Base-by-base conservation (phyloP, 1,140 invertebrate species). In the Drosophila ananassae region DNA sequence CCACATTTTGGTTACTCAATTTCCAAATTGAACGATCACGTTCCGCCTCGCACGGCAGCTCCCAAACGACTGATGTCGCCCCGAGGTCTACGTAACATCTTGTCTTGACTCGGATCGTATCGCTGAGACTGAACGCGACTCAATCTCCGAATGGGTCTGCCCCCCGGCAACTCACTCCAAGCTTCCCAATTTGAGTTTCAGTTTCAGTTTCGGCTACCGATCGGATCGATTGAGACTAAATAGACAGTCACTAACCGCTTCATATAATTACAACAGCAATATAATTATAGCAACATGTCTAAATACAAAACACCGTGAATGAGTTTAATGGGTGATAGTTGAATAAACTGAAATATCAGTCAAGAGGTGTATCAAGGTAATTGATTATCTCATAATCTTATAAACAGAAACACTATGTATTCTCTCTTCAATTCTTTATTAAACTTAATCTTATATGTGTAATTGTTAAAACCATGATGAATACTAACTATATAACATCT, bases 1-100 rank as follows among this genome's bases (percentile, higher is more conserved):
- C 44, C 63, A 34, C 82, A 85, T 85, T 46, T 56, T 56, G 53
- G 58, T 63, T 73, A 44, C 63, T 41, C 25, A 69, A 69, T 30
- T 69, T 37, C 32, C 67, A 22, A 47, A 22, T 22, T 22, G 8
- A 10, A 17, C 32, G 59, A 48, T 41, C 39, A 32, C 67, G 69
- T 50, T 72, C 55, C 41, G 67, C 52, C 53, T 22, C 32, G 17
- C 21, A 44, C 59, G 37, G 59, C 51, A 34, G 71, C 37, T 63
- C 34, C 69, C 51, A 73, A 55, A 7, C 71, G 53, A 73, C 71
- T 73, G 58, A 73, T 30, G 21, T 10, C 21, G 56, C 24, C 48
- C 6, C 47, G 39, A 21, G 55, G 34, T 53, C 47, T 54, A 68
- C 66, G 63, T 68, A 69, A 69, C 64, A 69, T 39, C 51, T 68